A percentile compares a stretch with the other conserved stretches of the same genome.
These are phyloP conservation scores for Furnarius figulus DNA, from an alignment of 2,113 vertebrate genomes.

Conservation along the genomic window DNA sequence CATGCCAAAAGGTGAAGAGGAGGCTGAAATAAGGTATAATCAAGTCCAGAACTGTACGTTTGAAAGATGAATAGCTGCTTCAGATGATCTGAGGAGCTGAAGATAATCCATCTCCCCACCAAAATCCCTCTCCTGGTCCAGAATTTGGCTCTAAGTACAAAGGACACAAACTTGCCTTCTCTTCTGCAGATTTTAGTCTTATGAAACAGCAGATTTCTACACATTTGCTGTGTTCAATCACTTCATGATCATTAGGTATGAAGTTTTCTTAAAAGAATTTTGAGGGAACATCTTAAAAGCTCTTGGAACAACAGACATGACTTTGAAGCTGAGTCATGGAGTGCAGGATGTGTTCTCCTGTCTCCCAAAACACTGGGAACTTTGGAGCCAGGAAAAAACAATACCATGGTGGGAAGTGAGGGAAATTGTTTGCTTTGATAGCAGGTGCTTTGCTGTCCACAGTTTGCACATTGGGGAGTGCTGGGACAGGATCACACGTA, in stretches of 20 bases:
- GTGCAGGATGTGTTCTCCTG: neutral
- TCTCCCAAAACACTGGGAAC: neutral
- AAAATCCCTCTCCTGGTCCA: neutral
- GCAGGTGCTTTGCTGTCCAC: neutral
- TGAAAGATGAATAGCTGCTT: neutral
- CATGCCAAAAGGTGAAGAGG: neutral
- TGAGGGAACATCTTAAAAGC: conserved; percentile 26
- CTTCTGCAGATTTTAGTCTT: neutral
- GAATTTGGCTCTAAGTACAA: neutral
- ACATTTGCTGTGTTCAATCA: neutral
- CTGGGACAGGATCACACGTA: neutral
- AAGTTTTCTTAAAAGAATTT: neutral
- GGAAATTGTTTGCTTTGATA: neutral
- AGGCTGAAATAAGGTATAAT: neutral
- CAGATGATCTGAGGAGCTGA: neutral
- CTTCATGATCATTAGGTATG: neutral
- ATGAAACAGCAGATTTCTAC: neutral
- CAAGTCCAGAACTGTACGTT: neutral
- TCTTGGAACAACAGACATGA: neutral
- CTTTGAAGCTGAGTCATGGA: neutral
- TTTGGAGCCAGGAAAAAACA: neutral
- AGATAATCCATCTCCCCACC: neutral
- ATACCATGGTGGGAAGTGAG: neutral
- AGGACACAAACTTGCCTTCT: neutral
- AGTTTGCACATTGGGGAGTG: neutral